phyloP scores from a whole-genome alignment of 2,888 invertebrate genomes.

The Melieria omissa region DNA sequence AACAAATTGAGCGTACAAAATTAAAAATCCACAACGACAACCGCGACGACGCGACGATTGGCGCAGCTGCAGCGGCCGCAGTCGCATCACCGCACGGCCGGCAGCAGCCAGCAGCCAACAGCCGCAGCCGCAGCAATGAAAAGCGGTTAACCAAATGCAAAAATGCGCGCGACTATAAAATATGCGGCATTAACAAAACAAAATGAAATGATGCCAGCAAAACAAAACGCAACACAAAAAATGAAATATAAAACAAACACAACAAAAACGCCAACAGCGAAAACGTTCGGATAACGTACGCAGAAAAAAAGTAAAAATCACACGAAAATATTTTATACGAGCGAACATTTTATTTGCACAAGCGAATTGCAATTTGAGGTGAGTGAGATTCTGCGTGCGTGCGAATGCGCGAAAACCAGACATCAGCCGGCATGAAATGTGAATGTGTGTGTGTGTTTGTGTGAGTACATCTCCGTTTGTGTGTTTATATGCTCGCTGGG shows the following conservation, averaged over 20 bases:
- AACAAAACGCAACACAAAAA: constrained; percentile 12
- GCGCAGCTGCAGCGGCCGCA: constrained; percentile 6
- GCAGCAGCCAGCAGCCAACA: constrained; percentile 2
- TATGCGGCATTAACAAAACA: constrained; percentile 17
- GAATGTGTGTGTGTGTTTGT: too few relatives aligned
- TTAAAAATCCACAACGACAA: constrained; percentile 4
- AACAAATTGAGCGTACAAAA: constrained; percentile 16
- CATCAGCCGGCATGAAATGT: too few relatives aligned
- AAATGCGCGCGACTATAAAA: constrained; percentile 26
- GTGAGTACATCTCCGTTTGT: too few relatives aligned
- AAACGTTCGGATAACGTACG: too few relatives aligned
- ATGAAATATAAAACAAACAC: constrained; percentile 12
- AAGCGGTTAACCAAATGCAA: constrained; percentile 34
- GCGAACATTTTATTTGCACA: constrained; percentile 14
- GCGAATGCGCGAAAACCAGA: too few relatives aligned
- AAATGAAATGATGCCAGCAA: constrained; percentile 5
- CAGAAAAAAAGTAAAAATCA: too few relatives aligned
- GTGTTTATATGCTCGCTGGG: too few relatives aligned
- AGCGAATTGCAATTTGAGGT: constrained; percentile 23
- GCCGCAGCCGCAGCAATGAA: constrained; percentile 30
- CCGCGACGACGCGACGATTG: neutral
- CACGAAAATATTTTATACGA: too few relatives aligned
- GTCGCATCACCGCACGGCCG: neutral
- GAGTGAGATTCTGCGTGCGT: neutral
- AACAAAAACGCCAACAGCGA: constrained; percentile 2